Percentiles rank a stretch among this genome's conserved stretches.
phyloP scores from a whole-genome alignment of 2,888 invertebrate species.

The Athrips mouffetella region DNA sequence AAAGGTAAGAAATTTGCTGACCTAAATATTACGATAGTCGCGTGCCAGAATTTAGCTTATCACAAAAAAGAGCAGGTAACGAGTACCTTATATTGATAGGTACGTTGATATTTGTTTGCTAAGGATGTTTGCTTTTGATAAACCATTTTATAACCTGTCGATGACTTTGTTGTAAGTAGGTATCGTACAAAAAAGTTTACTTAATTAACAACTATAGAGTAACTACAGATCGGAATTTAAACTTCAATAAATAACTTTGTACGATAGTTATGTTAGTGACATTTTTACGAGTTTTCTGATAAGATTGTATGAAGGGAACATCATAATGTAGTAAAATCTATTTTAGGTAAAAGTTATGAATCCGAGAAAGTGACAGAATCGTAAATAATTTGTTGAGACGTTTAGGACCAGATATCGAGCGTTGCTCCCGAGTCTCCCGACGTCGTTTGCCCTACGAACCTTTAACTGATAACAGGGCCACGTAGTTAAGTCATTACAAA shows the following conservation, averaged over 20 bases:
- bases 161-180: too few relatives aligned
- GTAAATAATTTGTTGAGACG: conserved; percentile 66
- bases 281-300: conserved; percentile 10
- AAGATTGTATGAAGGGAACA: conserved; percentile 14
- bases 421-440: conserved; percentile 62
- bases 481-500: not conserved
- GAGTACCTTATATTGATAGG: too few relatives aligned
- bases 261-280: not conserved
- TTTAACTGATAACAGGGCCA: conserved; percentile 25
- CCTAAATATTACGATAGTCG: not conserved
- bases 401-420: conserved; percentile 52
- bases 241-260: too few relatives aligned
- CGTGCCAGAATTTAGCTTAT: not conserved
- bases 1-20: conserved; percentile 50
- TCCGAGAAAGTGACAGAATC: conserved; percentile 47
- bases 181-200: too few relatives aligned
- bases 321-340: conserved; percentile 60
- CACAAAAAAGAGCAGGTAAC: too few relatives aligned
- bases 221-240: too few relatives aligned
- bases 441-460: too few relatives aligned
- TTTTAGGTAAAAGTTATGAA: conserved; percentile 55
- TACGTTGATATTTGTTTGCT: too few relatives aligned
- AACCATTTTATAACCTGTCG: too few relatives aligned
- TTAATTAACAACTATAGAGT: too few relatives aligned
- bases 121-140: too few relatives aligned